Percentiles rank a stretch among this genome's conserved stretches.
Evolutionary conservation across 2,113 vertebrate genomes (phyloP).

Genomic region (Pangasianodon hypophthalmus): DNA sequence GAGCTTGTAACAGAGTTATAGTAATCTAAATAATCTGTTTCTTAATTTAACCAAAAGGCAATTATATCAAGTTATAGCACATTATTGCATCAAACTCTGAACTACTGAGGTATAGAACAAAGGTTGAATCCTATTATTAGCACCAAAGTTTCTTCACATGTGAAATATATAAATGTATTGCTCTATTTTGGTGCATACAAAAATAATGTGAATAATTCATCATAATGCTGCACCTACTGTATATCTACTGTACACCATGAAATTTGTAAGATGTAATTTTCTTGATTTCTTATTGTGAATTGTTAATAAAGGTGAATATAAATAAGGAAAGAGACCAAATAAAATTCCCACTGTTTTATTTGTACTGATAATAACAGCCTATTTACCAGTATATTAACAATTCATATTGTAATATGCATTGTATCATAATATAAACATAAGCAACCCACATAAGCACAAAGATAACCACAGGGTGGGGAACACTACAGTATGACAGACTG

Average conservation of each 20-base stretch:
- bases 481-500: background rate
- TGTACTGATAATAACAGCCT: background rate
- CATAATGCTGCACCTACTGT: background rate
- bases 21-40: background rate
- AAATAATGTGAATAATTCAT: background rate
- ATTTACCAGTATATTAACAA: background rate
- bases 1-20: background rate
- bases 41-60: background rate
- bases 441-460: background rate
- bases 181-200: background rate
- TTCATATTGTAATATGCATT: background rate
- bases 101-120: background rate
- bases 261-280: background rate
- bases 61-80: background rate
- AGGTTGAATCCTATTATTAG: background rate
- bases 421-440: background rate
- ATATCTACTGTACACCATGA: background rate
- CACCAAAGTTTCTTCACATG: background rate
- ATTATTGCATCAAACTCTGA: background rate
- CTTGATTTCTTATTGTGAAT: constrained; percentile 2
- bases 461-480: background rate
- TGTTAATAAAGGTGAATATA: too few relatives aligned
- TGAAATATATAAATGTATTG: background rate
- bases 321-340: background rate
- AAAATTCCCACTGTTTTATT: background rate